Percentiles rank a stretch among this genome's conserved stretches.
Evolutionary conservation across 2,113 vertebrate genomes (phyloP).

Genomic region (Spheniscus mendiculus): DNA sequence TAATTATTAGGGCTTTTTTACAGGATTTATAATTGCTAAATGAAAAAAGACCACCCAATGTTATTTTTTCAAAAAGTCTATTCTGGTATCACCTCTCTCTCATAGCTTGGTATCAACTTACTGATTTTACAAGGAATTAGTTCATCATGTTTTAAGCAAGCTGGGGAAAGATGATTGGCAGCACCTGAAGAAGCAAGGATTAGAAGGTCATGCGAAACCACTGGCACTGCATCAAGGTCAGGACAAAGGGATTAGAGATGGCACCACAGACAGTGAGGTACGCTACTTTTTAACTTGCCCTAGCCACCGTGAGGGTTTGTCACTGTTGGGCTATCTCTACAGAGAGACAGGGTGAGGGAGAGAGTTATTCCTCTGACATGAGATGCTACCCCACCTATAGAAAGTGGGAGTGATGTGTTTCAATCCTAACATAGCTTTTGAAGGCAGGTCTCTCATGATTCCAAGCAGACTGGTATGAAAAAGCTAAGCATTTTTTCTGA

Average conservation of each 20-base stretch:
- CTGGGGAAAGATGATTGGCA: background rate
- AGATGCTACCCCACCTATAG: background rate
- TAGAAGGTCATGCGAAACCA: background rate
- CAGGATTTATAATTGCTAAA: background rate
- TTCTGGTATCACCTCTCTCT: background rate
- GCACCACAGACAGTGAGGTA: background rate
- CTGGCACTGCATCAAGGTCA: background rate
- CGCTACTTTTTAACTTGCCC: background rate
- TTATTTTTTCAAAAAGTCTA: background rate
- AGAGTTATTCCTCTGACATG: background rate
- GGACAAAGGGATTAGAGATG: background rate
- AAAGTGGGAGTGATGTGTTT: background rate
- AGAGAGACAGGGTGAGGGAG: background rate
- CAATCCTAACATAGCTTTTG: background rate
- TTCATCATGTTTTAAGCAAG: background rate
- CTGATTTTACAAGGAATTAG: background rate
- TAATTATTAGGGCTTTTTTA: background rate
- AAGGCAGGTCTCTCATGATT: background rate
- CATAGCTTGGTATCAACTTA: background rate
- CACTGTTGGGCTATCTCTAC: background rate
- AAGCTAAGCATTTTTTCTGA: background rate
- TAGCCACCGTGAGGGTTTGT: background rate
- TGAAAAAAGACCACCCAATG: rapidly evolving
- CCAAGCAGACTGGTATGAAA: background rate
- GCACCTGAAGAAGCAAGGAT: background rate